These are phyloP conservation scores for Zapus hudsonius DNA, from an alignment of 2,113 vertebrate genomes.

Conservation along the genomic window DNA sequence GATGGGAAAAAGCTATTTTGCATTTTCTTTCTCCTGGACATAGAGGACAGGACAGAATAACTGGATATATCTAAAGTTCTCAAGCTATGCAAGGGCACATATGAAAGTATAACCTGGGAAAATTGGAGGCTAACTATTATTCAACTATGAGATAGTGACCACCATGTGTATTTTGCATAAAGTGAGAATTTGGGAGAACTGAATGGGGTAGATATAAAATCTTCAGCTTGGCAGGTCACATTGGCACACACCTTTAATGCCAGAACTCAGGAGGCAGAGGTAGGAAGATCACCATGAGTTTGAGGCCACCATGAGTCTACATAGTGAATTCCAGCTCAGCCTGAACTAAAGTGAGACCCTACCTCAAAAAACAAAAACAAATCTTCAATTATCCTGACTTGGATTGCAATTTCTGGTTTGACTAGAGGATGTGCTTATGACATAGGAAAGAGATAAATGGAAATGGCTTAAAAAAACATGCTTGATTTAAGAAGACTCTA, in stretches of 20 bases:
- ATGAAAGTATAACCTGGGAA: constrained; percentile 35
- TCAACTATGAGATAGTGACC: constrained; percentile 35
- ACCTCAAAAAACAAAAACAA: too few relatives aligned
- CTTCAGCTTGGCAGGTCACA: too few relatives aligned
- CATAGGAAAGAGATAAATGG: background rate
- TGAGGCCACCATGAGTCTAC: too few relatives aligned
- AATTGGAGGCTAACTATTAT: constrained; percentile 42
- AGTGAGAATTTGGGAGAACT: background rate
- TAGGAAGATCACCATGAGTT: too few relatives aligned
- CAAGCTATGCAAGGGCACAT: background rate
- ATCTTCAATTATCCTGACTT: constrained; percentile 9
- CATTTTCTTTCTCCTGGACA: constrained; percentile 21
- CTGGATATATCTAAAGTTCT: background rate
- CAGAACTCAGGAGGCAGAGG: too few relatives aligned
- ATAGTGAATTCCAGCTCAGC: too few relatives aligned
- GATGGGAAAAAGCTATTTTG: background rate
- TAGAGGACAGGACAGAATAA: background rate
- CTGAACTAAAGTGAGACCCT: too few relatives aligned
- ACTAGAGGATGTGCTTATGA: background rate
- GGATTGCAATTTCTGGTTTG: constrained; percentile 8
- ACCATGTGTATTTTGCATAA: constrained; percentile 30
- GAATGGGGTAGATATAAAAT: background rate
- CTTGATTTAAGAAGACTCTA: constrained; percentile 20
- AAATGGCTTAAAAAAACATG: constrained; percentile 37
- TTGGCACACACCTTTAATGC: too few relatives aligned